Base-by-base conservation (phyloP, 1,140 invertebrate species). In the Andricus grossulariae region DNA sequence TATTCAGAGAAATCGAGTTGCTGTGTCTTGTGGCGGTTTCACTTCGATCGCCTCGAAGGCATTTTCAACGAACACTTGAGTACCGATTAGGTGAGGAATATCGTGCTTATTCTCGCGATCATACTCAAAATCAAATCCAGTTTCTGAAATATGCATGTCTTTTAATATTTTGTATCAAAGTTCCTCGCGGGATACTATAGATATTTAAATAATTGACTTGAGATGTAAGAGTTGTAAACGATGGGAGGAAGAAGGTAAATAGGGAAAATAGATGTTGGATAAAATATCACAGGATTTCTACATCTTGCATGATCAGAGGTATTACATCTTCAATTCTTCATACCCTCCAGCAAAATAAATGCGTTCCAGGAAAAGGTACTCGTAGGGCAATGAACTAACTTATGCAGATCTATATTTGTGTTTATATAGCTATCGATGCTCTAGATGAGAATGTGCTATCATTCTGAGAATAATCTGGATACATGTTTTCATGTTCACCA, bases 1-100 rank as follows among this genome's bases (percentile, higher is more conserved):
- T 76, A 76, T 76, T 76, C 52, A 76, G 75, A 76, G 75, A 76
- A 76, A 76, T 76, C 75, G 71, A 72, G 71, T 21, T 49, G 50
- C 52, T 76, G 70, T 76, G 12, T 52, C 15, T 19, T 45, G 50
- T 11, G 11, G 12, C 16, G 66, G 8, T 76, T 72, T 76, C 74
- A 54, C 51, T 66, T 45, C 16, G 25, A 66, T 66, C 60, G 60
- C 60, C 60, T 66, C 13, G 25, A 8, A 66, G 60, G 60, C 60
- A 66, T 66, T 66, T 66, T 66, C 60, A 66, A 66, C 39, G 39
- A 66, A 16, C 32, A n/a, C 60, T 32, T 66, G 8, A 3, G 32
- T 25, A 66, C 32, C 60, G 60, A 66, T 66, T 66, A 66, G 60
- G 13, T 66, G 25, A 39, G 25, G 52, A 57, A 57, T 66, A 66